phyloP scores from a whole-genome alignment of 2,113 vertebrate genomes.

The Tupaia tana region DNA sequence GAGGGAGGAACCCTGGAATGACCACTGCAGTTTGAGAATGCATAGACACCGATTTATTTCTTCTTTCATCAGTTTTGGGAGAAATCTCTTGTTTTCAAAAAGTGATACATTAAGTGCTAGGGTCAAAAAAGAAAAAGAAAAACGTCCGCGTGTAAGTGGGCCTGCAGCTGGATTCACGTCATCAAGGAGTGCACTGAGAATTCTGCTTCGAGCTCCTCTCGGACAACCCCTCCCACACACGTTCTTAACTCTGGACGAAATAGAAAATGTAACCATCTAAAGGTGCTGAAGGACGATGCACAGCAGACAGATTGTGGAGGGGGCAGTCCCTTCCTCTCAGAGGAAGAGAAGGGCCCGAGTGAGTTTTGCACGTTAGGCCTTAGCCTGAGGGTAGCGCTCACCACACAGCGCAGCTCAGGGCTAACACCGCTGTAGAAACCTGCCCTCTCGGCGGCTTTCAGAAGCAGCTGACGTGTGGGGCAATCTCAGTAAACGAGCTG shows the following conservation, averaged over 20 bases:
- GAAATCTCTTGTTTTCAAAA: no score
- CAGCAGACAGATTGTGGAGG: neutral
- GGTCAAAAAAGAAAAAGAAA: no score
- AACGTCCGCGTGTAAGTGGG: no score
- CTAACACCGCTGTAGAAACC: neutral
- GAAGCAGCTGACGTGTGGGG: neutral
- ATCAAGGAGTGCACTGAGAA: neutral
- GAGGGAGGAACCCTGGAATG: no score
- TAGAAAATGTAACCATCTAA: neutral
- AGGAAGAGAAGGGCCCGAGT: neutral
- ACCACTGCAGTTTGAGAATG: no score
- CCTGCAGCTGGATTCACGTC: no score
- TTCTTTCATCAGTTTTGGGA: no score
- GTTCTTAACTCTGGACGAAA: neutral
- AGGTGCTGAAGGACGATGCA: neutral
- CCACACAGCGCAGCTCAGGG: neutral
- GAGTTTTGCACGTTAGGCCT: no score
- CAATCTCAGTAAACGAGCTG: neutral
- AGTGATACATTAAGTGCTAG: no score
- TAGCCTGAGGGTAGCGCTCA: neutral
- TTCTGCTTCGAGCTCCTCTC: neutral
- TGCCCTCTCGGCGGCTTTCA: neutral
- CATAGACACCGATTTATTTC: no score
- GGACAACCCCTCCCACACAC: no score
- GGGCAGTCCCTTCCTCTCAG: neutral